Conservation (phyloP, 2,888 invertebrate genomes). For the Ctena decussata region DNA sequence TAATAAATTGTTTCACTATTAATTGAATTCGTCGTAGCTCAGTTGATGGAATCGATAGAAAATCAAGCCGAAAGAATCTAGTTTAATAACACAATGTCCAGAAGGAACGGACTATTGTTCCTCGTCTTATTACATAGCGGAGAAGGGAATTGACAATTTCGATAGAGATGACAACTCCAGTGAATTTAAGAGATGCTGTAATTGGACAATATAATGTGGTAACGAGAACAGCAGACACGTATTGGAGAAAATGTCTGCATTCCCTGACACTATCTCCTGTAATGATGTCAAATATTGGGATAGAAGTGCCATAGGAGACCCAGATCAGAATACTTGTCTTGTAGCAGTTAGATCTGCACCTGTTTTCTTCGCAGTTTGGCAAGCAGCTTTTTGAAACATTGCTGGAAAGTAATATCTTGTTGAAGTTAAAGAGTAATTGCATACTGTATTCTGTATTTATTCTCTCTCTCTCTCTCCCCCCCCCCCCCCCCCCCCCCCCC, state of each 20-base stretch:
- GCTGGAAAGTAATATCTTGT: no score
- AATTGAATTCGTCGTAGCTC: conserved; percentile 17
- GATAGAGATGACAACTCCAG: conserved; percentile 8
- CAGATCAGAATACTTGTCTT: no score
- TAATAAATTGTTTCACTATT: conserved; percentile 21
- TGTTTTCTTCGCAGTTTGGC: no score
- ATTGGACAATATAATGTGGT: conserved; percentile 11
- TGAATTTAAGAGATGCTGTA: conserved; percentile 4
- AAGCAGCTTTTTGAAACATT: no score
- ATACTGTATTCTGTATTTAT: no score
- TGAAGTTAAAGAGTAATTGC: no score
- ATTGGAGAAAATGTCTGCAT: neutral
- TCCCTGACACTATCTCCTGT: neutral
- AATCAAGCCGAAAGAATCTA: conserved; percentile 1
- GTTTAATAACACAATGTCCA: conserved; percentile 25
- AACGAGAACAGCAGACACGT: neutral
- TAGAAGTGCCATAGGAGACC: no score
- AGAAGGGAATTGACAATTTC: neutral
- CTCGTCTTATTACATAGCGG: neutral
- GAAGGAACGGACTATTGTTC: conserved; percentile 8
- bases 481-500: no score
- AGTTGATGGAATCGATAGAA: conserved; percentile 20
- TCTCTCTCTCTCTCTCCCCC: no score
- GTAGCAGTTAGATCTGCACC: no score
- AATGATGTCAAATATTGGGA: neutral